Base-by-base conservation (phyloP, 1,140 invertebrate genomes). In the Bombus ignitus region DNA sequence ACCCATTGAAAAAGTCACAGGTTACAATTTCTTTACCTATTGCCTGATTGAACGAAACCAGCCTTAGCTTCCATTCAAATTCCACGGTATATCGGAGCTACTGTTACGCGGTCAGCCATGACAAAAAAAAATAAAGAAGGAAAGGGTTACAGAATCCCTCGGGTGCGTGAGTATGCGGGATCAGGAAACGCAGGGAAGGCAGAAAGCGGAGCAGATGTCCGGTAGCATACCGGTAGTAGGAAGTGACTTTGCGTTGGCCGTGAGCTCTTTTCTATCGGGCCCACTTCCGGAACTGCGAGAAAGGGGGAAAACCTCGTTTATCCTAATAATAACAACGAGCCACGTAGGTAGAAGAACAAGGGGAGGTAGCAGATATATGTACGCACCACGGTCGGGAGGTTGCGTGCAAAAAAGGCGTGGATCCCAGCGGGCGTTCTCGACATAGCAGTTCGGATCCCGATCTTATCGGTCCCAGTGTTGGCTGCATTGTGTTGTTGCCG, bases 351-450 rank as follows among this genome's bases (percentile, higher is more conserved):
- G 28, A 74, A 65, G 28, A 62, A 62, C 28, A 68, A 68, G 62
- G 53, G 22, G 37, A 75, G 57, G 72, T 71, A 75, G 85, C 80
- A 87, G 88, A 90, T 90, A 80, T 77, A 83, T 83, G 70, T 81
- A 86, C 83, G 86, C 65, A 65, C 47, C 81, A 85, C 80, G 83
- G 80, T 77, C 77, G 84, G 72, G 88, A 92, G 88, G 89, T 87
- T 92, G 91, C 88, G 91, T 88, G 89, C 90, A 93, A 92, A 94
- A 94, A 93, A 92, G 88, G 90, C 89, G 91, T 92, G 89, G 91
- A 90, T 93, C 92, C 89, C 93, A 94, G 92, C 93, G 88, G 93
- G 91, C 91, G 91, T 94, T 93, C 92, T 92, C 91, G 88, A 90
- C 90, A 88, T 88, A 92, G 92, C 91, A 89, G 90, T 93, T 92